A percentile compares a stretch with the other conserved stretches of the same genome.
phyloP scores from a whole-genome alignment of 2,888 invertebrate genomes.

The Agrotis ipsilon region DNA sequence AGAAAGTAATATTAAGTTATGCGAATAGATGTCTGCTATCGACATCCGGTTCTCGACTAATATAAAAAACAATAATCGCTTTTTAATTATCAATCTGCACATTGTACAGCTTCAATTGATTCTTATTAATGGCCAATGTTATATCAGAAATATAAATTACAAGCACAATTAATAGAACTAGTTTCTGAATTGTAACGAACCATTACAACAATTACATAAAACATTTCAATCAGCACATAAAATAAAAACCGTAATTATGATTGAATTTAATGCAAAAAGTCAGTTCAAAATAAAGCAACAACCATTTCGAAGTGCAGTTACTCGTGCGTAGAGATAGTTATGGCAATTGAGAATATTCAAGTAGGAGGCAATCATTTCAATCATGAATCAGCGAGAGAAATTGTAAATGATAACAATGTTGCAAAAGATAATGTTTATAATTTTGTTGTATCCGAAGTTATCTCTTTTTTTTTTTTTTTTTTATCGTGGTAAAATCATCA shows the following conservation, averaged over 20 bases:
- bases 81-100: slow-evolving; percentile 60
- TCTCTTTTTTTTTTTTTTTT: too few relatives aligned
- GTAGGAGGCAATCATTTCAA: slow-evolving; percentile 9
- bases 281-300: not conserved
- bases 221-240: not conserved
- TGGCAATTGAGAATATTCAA: slow-evolving; percentile 19
- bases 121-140: slow-evolving; percentile 28
- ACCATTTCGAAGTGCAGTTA: slow-evolving; percentile 13
- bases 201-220: slow-evolving; percentile 19
- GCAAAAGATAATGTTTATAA: not conserved
- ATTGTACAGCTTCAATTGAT: slow-evolving; percentile 34
- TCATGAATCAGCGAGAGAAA: slow-evolving; percentile 12
- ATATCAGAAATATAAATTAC: slow-evolving; percentile 39
- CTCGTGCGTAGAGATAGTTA: slow-evolving; percentile 40
- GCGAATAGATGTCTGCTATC: slow-evolving; percentile 41
- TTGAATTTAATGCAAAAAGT: slow-evolving; percentile 16
- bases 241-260: slow-evolving; percentile 16
- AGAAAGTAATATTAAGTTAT: slow-evolving; percentile 57
- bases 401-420: slow-evolving; percentile 12
- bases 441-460: not conserved
- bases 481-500: too few relatives aligned
- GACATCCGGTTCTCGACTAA: slow-evolving; percentile 43
- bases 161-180: slow-evolving; percentile 33
- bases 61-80: slow-evolving; percentile 48
- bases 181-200: slow-evolving; percentile 44